Percentiles rank a stretch among this genome's conserved stretches.
Conservation (phyloP, 92 coral and sea anemone genomes). For the Siderastrea radians region DNA sequence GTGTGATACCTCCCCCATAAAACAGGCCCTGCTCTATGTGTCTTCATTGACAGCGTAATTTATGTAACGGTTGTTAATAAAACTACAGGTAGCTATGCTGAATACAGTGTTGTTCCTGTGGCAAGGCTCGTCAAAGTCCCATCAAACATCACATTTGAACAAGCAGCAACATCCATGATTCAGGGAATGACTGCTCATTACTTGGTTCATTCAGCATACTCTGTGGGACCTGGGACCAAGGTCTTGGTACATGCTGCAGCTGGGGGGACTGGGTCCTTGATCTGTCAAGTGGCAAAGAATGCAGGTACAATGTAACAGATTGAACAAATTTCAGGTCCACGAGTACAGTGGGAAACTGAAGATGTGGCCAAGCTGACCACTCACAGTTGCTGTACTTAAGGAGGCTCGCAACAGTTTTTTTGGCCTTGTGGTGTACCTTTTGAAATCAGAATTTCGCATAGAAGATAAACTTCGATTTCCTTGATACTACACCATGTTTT, state of each 20-base stretch:
- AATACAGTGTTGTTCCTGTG: constrained; percentile 35
- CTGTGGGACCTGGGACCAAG: constrained; percentile 61
- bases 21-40: too few species aligned
- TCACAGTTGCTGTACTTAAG: too few species aligned
- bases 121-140: constrained; percentile 45
- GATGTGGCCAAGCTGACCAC: too few species aligned
- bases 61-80: background rate
- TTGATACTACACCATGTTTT: too few species aligned
- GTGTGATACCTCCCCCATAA: too few species aligned
- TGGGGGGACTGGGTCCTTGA: constrained; percentile 72
- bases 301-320: constrained; percentile 41
- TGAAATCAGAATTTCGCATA: too few species aligned
- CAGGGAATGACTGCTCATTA: constrained; percentile 83
- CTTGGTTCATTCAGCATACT: constrained; percentile 49
- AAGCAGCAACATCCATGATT: constrained; percentile 67
- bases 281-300: constrained; percentile 72
- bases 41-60: too few species aligned
- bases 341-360: too few species aligned
- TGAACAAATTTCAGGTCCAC: too few species aligned
- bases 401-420: too few species aligned
- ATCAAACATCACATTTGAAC: constrained; percentile 63
- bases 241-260: constrained; percentile 80
- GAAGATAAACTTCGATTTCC: too few species aligned
- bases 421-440: too few species aligned
- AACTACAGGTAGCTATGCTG: constrained; percentile 40